Evolutionary conservation across 2,888 invertebrate species (phyloP), one percentile per base, ranked within the genome.

Genomic region (Andricus quercusramuli): DNA sequence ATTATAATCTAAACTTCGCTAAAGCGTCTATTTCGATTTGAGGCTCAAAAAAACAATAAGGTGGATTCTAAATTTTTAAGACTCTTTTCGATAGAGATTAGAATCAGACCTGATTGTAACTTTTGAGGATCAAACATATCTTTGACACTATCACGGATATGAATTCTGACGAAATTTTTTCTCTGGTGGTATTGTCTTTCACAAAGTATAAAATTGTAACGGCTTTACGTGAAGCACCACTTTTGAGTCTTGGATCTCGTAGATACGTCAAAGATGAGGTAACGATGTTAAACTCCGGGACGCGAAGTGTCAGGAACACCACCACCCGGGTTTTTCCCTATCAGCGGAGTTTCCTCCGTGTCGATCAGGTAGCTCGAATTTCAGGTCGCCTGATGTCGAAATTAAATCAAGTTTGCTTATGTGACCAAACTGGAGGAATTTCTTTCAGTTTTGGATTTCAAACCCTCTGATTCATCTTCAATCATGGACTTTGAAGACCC

Each of bases 311-410:
- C 94, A 88, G 93, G 93, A 66, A 93, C 92, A 80, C 93, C 93
- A 79, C 94, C 93, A 86, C 85, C 81, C 67, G 93, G 90, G 6
- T 94, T 94, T 85, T 93, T 94, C 86, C 94, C 94, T 86, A 93
- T 93, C 22, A 93, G 93, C 47, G 93, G 93, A 80, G 93, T 93
- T 85, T 92, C 92, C 93, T 97, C 97, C 86, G 97, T 93, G 70
- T 96, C 97, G 86, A 97, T 96, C 90, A 96, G 96, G 84, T 20
- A 96, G 96, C 32, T 64, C 32, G 74, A 74, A 56, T 37, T 32
- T 51, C n/a, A 74, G 83, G 83, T 80, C 83, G 83, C 81, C 80
- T 80, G 70, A 78, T 80, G 62, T 83, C 56, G 77, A 77, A 20
- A 77, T 59, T 20, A 59, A 64, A 32, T 32, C 37, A 6, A 59